phyloP scores from a whole-genome alignment of 2,797 vertebrate genomes.

The Pseudochromis fuscus region DNA sequence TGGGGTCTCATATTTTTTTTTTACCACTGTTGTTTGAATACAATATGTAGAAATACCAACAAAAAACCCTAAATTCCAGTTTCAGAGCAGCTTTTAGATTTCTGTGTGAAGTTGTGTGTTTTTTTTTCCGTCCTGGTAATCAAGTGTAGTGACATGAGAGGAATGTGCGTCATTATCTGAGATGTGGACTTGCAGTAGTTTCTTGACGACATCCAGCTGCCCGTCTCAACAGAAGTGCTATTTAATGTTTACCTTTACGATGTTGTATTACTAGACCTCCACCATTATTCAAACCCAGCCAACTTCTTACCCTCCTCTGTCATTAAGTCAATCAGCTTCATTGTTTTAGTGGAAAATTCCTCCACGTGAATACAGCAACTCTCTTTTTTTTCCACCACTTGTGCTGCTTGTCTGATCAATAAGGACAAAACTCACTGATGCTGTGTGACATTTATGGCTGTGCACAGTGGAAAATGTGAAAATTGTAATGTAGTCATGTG shows the following conservation, averaged over 20 bases:
- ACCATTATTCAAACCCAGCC: too few species aligned
- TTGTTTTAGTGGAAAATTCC: slow-evolving; percentile 15
- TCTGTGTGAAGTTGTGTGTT: slow-evolving; percentile 15
- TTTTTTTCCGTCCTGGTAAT: slow-evolving; percentile 49
- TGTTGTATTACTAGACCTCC: slow-evolving; percentile 24
- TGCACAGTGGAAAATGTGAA: slow-evolving; percentile 47
- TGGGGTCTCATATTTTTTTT: background rate
- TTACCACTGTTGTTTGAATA: slow-evolving; percentile 1
- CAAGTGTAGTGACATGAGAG: slow-evolving; percentile 53
- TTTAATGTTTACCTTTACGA: slow-evolving; percentile 4
- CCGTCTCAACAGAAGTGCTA: slow-evolving; percentile 17
- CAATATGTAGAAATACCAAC: slow-evolving; percentile 17
- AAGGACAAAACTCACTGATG: slow-evolving; percentile 31
- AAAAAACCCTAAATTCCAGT: slow-evolving; percentile 13
- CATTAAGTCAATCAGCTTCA: slow-evolving; percentile 21
- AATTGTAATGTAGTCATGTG: slow-evolving; percentile 54
- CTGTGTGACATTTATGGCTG: slow-evolving; percentile 45
- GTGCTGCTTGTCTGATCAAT: slow-evolving; percentile 6
- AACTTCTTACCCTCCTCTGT: slow-evolving; percentile 22
- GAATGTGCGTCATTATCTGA: slow-evolving; percentile 63
- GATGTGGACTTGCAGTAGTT: slow-evolving; percentile 26
- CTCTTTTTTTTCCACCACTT: slow-evolving; percentile 11
- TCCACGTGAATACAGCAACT: slow-evolving; percentile 5
- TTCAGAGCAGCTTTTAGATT: slow-evolving; percentile 37
- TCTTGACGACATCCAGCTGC: slow-evolving; percentile 23